Evolutionary conservation across 2,797 vertebrate species (phyloP).

Genomic region (Oryzias dopingdopingensis): DNA sequence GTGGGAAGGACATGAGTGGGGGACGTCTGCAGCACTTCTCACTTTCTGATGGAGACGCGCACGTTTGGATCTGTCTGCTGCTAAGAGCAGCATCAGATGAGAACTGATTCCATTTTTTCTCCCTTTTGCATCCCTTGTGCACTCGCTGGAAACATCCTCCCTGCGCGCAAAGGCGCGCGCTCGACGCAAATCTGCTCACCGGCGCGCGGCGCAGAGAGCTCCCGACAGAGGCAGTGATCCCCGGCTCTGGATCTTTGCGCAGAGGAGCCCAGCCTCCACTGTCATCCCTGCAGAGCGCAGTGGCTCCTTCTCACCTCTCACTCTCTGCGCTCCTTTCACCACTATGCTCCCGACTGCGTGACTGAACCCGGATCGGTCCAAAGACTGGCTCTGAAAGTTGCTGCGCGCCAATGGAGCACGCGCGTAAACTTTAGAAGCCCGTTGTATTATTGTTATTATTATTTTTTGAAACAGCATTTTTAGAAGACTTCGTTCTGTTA

Average conservation of each 20-base stretch:
- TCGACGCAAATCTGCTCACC: constrained; percentile 38
- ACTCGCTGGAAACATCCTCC: constrained; percentile 30
- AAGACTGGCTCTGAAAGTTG: constrained; percentile 54
- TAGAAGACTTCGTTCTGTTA: constrained; percentile 1
- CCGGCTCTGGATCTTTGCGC: constrained; percentile 55
- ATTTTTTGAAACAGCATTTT: background rate
- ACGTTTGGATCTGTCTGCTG: constrained; percentile 35
- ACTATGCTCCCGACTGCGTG: constrained; percentile 1
- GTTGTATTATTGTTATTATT: background rate
- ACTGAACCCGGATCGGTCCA: constrained; percentile 1
- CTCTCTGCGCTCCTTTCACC: constrained; percentile 42
- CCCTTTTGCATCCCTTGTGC: constrained; percentile 9
- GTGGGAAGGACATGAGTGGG: background rate
- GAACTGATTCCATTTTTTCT: constrained; percentile 9
- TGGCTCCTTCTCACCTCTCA: background rate
- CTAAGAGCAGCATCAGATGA: constrained; percentile 30
- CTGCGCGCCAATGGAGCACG: constrained; percentile 47
- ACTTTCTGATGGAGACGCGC: constrained; percentile 15
- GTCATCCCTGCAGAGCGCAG: background rate
- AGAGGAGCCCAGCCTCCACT: constrained; percentile 44
- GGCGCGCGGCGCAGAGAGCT: constrained; percentile 47
- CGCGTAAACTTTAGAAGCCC: constrained; percentile 54
- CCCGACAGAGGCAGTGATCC: constrained; percentile 41
- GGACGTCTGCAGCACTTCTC: constrained; percentile 3
- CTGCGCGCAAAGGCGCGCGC: constrained; percentile 57